Percentiles rank a stretch among this genome's conserved stretches.
phyloP scores from a whole-genome alignment of 1,140 invertebrate species.

The Eulimnadia texana region DNA sequence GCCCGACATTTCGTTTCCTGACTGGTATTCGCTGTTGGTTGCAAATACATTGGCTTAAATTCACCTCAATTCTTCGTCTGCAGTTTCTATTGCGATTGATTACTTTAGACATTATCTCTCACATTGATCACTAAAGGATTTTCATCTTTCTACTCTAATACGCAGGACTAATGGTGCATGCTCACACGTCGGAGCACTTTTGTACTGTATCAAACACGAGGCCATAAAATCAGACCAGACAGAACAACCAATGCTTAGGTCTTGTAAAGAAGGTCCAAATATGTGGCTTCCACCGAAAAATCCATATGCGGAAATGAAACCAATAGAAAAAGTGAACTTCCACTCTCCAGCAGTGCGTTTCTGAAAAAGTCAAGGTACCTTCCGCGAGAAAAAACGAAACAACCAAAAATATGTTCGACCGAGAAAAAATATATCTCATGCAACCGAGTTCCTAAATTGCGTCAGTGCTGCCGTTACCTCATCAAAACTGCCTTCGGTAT shows the following conservation, averaged over 20 bases:
- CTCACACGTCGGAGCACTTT: not conserved
- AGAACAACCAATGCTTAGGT: too few species aligned
- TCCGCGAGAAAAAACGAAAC: not conserved
- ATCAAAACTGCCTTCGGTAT: not conserved
- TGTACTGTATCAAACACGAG: not conserved
- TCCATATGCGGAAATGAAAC: not conserved
- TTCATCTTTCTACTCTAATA: too few species aligned
- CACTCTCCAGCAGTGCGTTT: not conserved
- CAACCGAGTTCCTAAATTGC: not conserved
- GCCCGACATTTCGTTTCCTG: too few species aligned
- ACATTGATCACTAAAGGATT: too few species aligned
- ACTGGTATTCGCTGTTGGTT: too few species aligned
- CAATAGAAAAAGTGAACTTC: not conserved
- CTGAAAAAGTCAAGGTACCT: not conserved
- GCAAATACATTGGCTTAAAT: too few species aligned
- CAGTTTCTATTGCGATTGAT: too few species aligned
- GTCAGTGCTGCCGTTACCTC: not conserved
- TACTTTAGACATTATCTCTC: too few species aligned
- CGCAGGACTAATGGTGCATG: too few species aligned
- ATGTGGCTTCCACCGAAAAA: not conserved
- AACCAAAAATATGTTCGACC: not conserved
- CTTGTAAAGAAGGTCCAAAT: not conserved
- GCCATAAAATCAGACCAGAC: not conserved
- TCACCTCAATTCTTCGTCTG: too few species aligned
- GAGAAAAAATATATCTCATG: not conserved